Base-by-base conservation (phyloP, 2,797 vertebrate genomes). In the Sebastolobus altivelis region DNA sequence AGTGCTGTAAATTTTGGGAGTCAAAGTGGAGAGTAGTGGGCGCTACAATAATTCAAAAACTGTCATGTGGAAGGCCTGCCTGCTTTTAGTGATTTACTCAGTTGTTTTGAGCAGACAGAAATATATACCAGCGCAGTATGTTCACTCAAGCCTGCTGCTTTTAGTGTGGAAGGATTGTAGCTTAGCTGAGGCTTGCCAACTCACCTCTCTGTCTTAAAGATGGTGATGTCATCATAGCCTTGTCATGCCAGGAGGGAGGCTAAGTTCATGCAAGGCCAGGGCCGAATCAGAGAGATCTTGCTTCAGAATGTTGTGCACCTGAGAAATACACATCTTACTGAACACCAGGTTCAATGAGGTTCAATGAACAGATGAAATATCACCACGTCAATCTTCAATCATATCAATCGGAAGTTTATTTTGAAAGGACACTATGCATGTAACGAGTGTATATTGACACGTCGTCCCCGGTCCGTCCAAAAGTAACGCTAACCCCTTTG, bases 71-170 rank as follows among this genome's bases (percentile, higher is more conserved):
- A 76, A 58, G 46, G 22, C 55, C 40, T 5, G 33, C 33, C 31
- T 49, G 71, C 27, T 77, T 59, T 58, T 29, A 12, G 33, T 84
- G 79, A 84, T 82, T 84, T 71, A 84, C 78, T 76, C 52, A 1
- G 40, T 46, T 76, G 20, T 61, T 76, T 58, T 55, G 11, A 60
- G 9, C 4, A n/a, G 60, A 58, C 27, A 63, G 6, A 83, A 55
- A 82, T 66, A 38, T 67, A 29, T 18, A 55, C 2, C 40, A 14
- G 14, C 7, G 10, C 40, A 56, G 20, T 54, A 20, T 49, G 33
- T 54, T n/a, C 49, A 54, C 49, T 54, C 20, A 56, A 38, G 65
- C 20, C 49, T 20, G 10, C 33, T 58, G 65, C 13, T 49, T 75
- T 63, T 35, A 31, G 18, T 52, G 31, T 9, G 22, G 12, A 43